phyloP scores from a whole-genome alignment of 2,888 invertebrate genomes.

The Bombyx huttoni region DNA sequence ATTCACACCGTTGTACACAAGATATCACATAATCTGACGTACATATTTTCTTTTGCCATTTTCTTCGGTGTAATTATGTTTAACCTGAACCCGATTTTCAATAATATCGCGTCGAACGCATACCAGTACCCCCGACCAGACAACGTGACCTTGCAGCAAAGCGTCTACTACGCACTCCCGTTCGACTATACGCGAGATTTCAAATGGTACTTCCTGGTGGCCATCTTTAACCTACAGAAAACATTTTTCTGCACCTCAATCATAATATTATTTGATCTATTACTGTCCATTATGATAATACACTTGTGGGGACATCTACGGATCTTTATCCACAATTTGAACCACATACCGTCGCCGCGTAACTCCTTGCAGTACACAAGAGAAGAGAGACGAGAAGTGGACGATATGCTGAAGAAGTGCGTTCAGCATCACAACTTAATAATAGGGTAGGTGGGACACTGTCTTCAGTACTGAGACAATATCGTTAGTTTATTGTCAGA shows the following conservation, averaged over 20 bases:
- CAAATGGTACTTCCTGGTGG: neutral
- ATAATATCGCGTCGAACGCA: neutral
- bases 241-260: neutral
- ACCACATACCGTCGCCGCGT: neutral
- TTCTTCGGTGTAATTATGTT: neutral
- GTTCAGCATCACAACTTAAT: neutral
- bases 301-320: neutral
- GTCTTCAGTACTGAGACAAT: neutral
- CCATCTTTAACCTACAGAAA: neutral
- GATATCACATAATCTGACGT: neutral
- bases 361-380: neutral
- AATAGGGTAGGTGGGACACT: neutral
- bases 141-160: neutral
- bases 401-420: neutral
- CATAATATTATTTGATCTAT: neutral
- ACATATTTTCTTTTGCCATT: neutral
- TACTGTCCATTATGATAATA: neutral
- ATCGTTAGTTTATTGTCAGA: no score
- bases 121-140: neutral
- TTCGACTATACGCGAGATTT: neutral
- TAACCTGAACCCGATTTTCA: neutral
- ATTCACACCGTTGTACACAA: neutral
- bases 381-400: neutral
- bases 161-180: neutral
- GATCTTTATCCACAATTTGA: neutral